These are phyloP conservation scores for Loripinus fragilis DNA, from an alignment of 2,888 invertebrate genomes.

Conservation along the genomic window DNA sequence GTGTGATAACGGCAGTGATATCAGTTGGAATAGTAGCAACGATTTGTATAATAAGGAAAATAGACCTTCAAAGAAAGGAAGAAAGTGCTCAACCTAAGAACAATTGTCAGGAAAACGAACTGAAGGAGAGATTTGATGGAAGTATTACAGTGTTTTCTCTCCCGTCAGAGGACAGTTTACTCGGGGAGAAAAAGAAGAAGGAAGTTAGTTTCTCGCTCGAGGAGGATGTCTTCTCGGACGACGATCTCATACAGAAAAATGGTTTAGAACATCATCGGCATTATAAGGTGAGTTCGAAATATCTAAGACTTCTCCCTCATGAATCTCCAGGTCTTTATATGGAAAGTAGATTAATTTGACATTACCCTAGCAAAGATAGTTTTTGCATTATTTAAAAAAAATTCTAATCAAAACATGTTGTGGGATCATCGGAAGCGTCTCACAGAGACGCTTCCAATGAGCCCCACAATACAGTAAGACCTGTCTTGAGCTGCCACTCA, in stretches of 20 bases:
- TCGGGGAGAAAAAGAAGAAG: constrained; percentile 56
- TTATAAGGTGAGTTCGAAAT: constrained; percentile 56
- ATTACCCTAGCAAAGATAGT: too few relatives aligned
- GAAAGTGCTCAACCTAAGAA: constrained; percentile 39
- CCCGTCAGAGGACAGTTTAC: constrained; percentile 59
- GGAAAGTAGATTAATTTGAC: constrained; percentile 37
- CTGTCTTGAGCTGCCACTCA: too few relatives aligned
- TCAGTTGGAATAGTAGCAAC: constrained; percentile 64
- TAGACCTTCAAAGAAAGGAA: constrained; percentile 43
- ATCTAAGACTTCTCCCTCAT: constrained; percentile 32
- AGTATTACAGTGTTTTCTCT: constrained; percentile 61
- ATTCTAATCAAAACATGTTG: too few relatives aligned
- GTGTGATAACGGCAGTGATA: constrained; percentile 61
- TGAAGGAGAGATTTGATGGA: constrained; percentile 52
- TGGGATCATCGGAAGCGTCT: too few relatives aligned
- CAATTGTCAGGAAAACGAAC: constrained; percentile 33
- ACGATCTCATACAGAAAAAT: constrained; percentile 56
- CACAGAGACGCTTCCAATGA: too few relatives aligned
- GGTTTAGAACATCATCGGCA: constrained; percentile 44
- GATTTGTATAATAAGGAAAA: constrained; percentile 59
- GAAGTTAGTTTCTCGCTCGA: constrained; percentile 61
- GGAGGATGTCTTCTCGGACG: constrained; percentile 60
- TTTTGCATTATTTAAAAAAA: too few relatives aligned
- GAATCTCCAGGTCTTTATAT: constrained; percentile 34
- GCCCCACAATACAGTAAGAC: too few relatives aligned